Percentiles rank a stretch among this genome's conserved stretches.
Evolutionary conservation across 2,113 vertebrate species (phyloP).

Genomic region (Hippocampus mohnikei): DNA sequence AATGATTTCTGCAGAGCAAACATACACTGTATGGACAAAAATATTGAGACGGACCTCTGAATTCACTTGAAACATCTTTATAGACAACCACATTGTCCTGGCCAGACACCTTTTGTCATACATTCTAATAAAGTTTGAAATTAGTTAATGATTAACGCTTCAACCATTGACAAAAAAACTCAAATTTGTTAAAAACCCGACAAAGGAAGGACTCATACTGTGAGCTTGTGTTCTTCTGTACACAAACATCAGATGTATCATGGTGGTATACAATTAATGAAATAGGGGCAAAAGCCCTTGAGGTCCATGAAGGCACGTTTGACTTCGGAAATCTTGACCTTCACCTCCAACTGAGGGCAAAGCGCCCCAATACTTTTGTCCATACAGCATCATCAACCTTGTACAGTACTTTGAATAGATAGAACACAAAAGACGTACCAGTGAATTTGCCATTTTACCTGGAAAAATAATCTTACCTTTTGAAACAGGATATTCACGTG

Average conservation of each 20-base stretch:
- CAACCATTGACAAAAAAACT: not conserved
- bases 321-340: not conserved
- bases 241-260: not conserved
- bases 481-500: constrained; percentile 5
- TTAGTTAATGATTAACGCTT: not conserved
- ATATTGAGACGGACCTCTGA: not conserved
- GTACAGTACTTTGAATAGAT: not conserved
- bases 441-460: constrained; percentile 37
- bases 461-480: constrained; percentile 6
- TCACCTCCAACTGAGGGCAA: not conserved
- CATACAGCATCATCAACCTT: not conserved
- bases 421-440: constrained; percentile 4
- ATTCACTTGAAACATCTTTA: not conserved
- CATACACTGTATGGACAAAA: constrained; percentile 6
- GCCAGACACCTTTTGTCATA: not conserved
- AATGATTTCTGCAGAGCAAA: not conserved
- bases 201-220: not conserved
- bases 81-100: not conserved
- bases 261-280: not conserved
- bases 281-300: not conserved
- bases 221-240: not conserved
- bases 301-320: not conserved
- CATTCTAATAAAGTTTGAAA: not conserved
- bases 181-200: not conserved
- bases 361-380: not conserved